Evolutionary conservation across 2,797 vertebrate genomes (phyloP).

Genomic region (Mormyrus proboscirostris): DNA sequence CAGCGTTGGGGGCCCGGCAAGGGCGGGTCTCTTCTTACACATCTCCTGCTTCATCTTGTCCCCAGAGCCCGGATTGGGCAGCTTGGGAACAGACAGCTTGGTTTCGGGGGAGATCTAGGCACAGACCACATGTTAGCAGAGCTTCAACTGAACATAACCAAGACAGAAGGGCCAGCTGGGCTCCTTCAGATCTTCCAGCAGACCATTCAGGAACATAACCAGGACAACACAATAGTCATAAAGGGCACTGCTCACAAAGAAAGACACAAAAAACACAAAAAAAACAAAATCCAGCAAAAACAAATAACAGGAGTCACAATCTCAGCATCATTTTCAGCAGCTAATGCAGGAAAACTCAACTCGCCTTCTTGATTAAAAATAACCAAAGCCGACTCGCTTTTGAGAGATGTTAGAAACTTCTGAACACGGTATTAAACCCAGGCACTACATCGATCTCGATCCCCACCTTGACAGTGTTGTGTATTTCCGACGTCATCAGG

Average conservation of each 20-base stretch:
- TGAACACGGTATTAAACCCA: not conserved
- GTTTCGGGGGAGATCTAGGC: constrained; percentile 75
- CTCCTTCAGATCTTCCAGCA: not conserved
- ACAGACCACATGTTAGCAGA: not conserved
- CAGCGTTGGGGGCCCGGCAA: constrained; percentile 43
- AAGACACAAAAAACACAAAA: not conserved
- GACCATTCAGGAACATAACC: not conserved
- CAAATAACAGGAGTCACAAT: not conserved
- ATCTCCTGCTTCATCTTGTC: constrained; percentile 46
- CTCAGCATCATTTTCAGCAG: not conserved
- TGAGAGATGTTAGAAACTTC: not conserved
- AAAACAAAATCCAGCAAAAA: not conserved
- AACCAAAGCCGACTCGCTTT: not conserved
- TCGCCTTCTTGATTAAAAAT: not conserved
- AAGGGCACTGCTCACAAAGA: not conserved
- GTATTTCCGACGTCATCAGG: constrained; percentile 94
- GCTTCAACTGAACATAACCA: not conserved
- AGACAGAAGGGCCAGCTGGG: not conserved
- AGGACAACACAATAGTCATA: not conserved
- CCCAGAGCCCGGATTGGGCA: constrained; percentile 54
- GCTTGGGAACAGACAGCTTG: constrained; percentile 62
- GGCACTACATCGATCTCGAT: not conserved
- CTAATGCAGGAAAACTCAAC: not conserved
- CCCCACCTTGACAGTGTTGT: constrained; percentile 86
- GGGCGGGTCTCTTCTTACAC: constrained; percentile 13